Percentiles rank a stretch among this genome's conserved stretches.
phyloP scores from a whole-genome alignment of 2,113 vertebrate species.

The Sinocyclocheilus rhinocerous region DNA sequence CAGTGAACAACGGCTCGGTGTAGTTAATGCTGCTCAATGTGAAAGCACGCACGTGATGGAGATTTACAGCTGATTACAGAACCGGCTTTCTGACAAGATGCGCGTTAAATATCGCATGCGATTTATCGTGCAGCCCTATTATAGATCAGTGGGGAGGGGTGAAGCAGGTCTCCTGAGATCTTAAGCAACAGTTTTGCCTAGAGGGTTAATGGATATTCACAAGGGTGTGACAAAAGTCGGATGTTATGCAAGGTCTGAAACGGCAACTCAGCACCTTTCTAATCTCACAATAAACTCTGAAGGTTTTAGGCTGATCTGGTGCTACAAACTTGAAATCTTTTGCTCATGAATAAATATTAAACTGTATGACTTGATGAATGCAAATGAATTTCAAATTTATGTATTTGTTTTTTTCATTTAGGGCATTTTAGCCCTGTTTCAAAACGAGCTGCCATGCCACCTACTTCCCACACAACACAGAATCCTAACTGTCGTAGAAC shows the following conservation, averaged over 20 bases:
- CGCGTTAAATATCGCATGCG: too few species aligned
- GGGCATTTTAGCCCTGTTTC: background rate
- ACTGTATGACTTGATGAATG: background rate
- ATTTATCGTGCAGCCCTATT: too few species aligned
- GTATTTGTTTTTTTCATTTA: background rate
- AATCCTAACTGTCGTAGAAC: too few species aligned
- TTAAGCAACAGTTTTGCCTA: slow-evolving; percentile 23
- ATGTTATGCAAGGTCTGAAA: slow-evolving; percentile 8
- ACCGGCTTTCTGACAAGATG: too few species aligned
- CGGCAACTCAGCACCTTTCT: slow-evolving; percentile 15
- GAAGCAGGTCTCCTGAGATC: slow-evolving; percentile 28
- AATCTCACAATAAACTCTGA: background rate
- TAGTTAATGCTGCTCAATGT: too few species aligned
- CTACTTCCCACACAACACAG: background rate
- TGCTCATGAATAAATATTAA: background rate
- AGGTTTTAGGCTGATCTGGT: background rate
- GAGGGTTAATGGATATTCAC: slow-evolving; percentile 19
- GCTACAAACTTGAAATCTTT: background rate
- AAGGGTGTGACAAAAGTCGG: slow-evolving; percentile 9
- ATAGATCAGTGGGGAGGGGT: background rate
- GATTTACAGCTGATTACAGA: too few species aligned
- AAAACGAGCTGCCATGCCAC: background rate
- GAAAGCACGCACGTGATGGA: too few species aligned
- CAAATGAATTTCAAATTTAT: background rate
- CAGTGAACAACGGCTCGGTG: too few species aligned